Conservation (phyloP, 1,140 invertebrate genomes). For the Nymphalis io region DNA sequence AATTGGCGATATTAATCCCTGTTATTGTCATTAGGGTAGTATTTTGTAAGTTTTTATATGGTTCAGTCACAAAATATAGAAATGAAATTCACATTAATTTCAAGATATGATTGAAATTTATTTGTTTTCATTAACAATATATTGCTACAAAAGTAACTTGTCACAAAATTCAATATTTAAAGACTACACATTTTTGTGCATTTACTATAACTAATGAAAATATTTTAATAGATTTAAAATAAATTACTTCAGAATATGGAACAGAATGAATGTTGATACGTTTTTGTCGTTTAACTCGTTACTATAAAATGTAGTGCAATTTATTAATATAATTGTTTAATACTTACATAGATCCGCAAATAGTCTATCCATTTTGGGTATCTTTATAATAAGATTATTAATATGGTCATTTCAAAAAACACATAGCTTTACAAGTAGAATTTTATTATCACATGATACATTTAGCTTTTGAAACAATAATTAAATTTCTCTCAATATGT, state of each 20-base stretch:
- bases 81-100: background rate
- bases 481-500: background rate
- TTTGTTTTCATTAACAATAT: too few relatives aligned
- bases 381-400: background rate
- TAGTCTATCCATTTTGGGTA: background rate
- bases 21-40: slow-evolving; percentile 20
- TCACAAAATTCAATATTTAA: slow-evolving; percentile 3
- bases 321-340: slow-evolving; percentile 11
- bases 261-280: background rate
- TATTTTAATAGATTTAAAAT: background rate
- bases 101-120: slow-evolving; percentile 5
- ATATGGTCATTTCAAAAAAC: background rate
- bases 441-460: background rate
- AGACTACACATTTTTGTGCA: background rate
- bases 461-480: background rate
- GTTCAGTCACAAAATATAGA: slow-evolving; percentile 9
- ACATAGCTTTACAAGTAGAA: slow-evolving; percentile 10
- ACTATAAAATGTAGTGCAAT: slow-evolving; percentile 22
- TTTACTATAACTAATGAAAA: background rate
- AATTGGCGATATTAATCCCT: slow-evolving; percentile 23
- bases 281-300: slow-evolving; percentile 4
- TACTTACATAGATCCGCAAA: background rate
- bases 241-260: background rate
- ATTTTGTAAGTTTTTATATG: slow-evolving; percentile 22
- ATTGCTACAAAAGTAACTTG: too few relatives aligned